Base-by-base conservation (phyloP, 2,797 vertebrate species). In the Iguana delicatissima region DNA sequence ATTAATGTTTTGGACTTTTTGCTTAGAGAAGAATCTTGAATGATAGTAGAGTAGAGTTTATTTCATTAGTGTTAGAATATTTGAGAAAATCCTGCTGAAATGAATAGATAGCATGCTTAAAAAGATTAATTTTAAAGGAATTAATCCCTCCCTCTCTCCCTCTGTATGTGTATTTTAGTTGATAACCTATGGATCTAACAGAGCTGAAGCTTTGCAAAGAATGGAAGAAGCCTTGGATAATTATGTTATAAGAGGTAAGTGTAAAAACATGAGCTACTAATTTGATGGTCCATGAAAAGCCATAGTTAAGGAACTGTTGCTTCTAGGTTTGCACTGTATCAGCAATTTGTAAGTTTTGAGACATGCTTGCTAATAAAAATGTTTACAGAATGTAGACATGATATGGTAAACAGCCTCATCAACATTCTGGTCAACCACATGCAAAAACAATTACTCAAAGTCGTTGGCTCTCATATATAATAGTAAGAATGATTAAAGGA, bases 181-280 rank as follows among this genome's bases (percentile, higher is more conserved):
- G 69, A 98, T 99, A 86, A 98, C 98, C 0, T 98, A 98, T 79
- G 99, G 99, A 89, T 97, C 97, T 69, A 98, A 98, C 13, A 98
- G 99, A 95, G 96, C 97, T 20, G 99, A 99, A 96, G 99, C 99
- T 10, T 96, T 99, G 26, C 96, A 97, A 94, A 97, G 97, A 96
- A 98, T 98, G 98, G 97, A 98, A 96, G 98, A 98, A 0, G 99
- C 99, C 35, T 96, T 99, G 96, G 99, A 99, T 95, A 98, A 97
- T 97, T 99, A 99, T 0, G 98, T 99, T 55, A 99, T 99, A 95
- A 98, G 99, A 98, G 99, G 99, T 98, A 97, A 97, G 96, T 93
- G 76, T 92, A 93, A 81, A 93, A 89, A 77, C 92, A 89, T 92
- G 69, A 77, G n/a, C 84, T 97, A 96, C 96, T 94, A 95, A 97